Evolutionary conservation across 2,888 invertebrate genomes (phyloP), one percentile per base, ranked within the genome.

Genomic region (Erannis defoliaria): DNA sequence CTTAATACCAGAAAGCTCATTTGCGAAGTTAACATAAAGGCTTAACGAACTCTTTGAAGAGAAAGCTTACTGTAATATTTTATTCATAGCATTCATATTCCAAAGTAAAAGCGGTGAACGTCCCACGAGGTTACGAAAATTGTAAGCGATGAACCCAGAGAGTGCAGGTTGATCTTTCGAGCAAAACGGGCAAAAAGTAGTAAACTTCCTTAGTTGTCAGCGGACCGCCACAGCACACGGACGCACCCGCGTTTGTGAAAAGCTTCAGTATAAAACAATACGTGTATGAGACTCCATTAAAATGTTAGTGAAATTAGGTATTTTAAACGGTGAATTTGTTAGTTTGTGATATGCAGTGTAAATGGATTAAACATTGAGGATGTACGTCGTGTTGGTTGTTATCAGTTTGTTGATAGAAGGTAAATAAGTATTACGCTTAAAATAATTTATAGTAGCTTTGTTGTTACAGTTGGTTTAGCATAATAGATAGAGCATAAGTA

Each of bases 331-430:
- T 51, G 33, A 40, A 35, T 68, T 57, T 68, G 38, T 67, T 55
- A 67, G 37, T 68, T 72, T 81, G 89, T 90, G 88, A 80, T 81
- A 85, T 84, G 88, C 89, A 86, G 86, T 84, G 81, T 78, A 82
- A 86, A 81, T 53, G 60, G 53, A 57, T 64, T 62, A 38, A 78
- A 80, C 79, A 80, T 73, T 83, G 81, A 90, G 90, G 90, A 92
- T 92, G 91, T 88, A 88, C 84, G 76, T 90, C 81, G 77, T 86
- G 79, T 80, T 89, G 71, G 80, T 80, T 70, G 76, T 89, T 70
- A 70, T 90, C 76, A 85, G 86, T 80, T 84, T 92, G 77, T 82
- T 91, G 76, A 79, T 90, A 73, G 87, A 88, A 89, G 91, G 90
- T 90, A 89, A 80, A 65, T 19, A 38, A n/a, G n/a, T n/a, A n/a